Evolutionary conservation across 2,113 vertebrate genomes (phyloP).

Genomic region (Menidia beryllina): DNA sequence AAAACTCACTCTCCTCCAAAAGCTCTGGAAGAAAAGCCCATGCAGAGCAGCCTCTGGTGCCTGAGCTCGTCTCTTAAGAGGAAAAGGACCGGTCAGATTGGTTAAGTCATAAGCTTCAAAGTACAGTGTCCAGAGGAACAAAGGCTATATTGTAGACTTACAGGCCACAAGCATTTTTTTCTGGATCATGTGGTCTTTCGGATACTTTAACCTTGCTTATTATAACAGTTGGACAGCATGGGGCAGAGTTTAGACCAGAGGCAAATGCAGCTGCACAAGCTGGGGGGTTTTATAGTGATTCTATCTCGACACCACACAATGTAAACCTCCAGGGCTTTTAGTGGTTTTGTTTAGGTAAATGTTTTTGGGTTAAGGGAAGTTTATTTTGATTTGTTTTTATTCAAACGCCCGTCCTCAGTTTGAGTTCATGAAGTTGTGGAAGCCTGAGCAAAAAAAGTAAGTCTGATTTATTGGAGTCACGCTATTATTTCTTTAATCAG

Average conservation of each 20-base stretch:
- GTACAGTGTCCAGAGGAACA: conserved; percentile 53
- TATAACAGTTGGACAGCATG: conserved; percentile 17
- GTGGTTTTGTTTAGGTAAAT: neutral
- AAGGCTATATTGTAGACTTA: conserved; percentile 58
- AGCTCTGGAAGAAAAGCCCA: conserved; percentile 4
- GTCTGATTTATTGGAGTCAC: neutral
- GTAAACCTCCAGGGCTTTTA: neutral
- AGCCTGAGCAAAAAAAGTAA: neutral
- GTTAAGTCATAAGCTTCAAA: conserved; percentile 46
- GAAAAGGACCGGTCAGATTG: conserved; percentile 27
- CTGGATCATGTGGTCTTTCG: conserved; percentile 48
- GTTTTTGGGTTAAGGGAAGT: conserved; percentile 1
- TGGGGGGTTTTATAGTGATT: neutral
- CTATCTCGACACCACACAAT: too few species aligned
- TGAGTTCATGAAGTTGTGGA: too few species aligned
- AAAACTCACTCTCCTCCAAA: conserved; percentile 10
- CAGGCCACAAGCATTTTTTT: conserved; percentile 29
- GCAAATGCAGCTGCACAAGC: neutral
- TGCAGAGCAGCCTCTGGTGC: neutral
- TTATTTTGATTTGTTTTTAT: conserved; percentile 9
- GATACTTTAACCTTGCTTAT: conserved; percentile 29
- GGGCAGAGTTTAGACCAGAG: conserved; percentile 7
- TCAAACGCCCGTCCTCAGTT: neutral
- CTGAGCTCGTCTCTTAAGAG: neutral
- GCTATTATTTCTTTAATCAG: neutral